Percentiles rank a stretch among this genome's conserved stretches.
Conservation (phyloP, 2,888 invertebrate genomes). For the Andrena flavipes region DNA sequence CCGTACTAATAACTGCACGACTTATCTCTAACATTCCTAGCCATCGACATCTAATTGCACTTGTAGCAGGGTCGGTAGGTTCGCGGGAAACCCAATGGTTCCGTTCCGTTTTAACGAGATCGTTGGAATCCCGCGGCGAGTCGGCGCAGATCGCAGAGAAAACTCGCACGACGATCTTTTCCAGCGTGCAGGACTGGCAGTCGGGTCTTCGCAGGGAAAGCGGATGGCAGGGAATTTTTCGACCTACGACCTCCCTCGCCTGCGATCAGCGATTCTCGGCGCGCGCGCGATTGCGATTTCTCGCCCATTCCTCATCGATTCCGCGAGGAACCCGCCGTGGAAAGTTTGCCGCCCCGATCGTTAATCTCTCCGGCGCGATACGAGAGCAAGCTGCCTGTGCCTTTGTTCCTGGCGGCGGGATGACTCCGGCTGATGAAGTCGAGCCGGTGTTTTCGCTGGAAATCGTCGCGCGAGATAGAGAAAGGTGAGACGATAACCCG, state of each 20-base stretch:
- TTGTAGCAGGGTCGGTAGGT: constrained; percentile 1
- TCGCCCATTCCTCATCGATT: constrained; percentile 32
- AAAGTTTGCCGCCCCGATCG: constrained; percentile 3
- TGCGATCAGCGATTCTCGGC: background rate
- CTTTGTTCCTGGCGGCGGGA: background rate
- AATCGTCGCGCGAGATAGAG: constrained; percentile 20
- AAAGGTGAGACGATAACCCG: constrained; percentile 56
- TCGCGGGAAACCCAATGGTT: constrained; percentile 6
- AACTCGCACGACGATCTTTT: constrained; percentile 54
- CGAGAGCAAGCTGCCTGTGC: background rate
- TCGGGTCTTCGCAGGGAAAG: constrained; percentile 70
- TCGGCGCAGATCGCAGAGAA: constrained; percentile 37
- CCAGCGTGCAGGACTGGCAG: constrained; percentile 51
- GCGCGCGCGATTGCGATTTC: constrained; percentile 33
- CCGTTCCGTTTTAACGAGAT: constrained; percentile 19
- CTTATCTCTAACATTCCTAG: background rate
- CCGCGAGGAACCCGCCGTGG: constrained; percentile 25
- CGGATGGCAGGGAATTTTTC: constrained; percentile 63
- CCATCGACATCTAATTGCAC: constrained; percentile 3
- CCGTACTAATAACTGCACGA: background rate
- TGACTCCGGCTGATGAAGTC: background rate
- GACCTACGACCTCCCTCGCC: constrained; percentile 61
- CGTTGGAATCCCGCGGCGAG: constrained; percentile 34
- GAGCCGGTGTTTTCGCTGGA: constrained; percentile 17
- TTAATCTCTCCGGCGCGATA: constrained; percentile 25